phyloP scores from a whole-genome alignment of 2,888 invertebrate genomes.

The Scaptomyza parva region DNA sequence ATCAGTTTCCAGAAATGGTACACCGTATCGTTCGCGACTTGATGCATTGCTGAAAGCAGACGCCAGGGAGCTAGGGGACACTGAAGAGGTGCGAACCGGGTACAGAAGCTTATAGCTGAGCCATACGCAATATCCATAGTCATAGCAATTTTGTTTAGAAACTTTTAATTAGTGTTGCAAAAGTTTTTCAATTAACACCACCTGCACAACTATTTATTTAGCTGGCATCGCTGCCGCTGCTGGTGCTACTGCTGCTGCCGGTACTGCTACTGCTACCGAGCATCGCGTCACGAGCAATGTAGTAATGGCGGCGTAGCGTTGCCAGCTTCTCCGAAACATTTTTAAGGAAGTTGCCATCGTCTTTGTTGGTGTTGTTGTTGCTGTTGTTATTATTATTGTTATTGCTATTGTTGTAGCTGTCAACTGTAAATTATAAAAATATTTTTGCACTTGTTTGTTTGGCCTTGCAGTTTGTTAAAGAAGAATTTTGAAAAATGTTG shows the following conservation, averaged over 20 bases:
- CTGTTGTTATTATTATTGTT: constrained; percentile 9
- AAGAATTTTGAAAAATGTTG: constrained; percentile 45
- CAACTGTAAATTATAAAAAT: constrained; percentile 80
- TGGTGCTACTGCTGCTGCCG: not conserved
- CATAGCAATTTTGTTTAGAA: constrained; percentile 80
- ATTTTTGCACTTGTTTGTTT: constrained; percentile 51
- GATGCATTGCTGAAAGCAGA: constrained; percentile 12
- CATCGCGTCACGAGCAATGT: constrained; percentile 18
- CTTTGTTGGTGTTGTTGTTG: not conserved
- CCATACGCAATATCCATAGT: constrained; percentile 54
- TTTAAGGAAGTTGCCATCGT: constrained; percentile 13
- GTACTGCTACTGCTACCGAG: not conserved
- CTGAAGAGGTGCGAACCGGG: not conserved
- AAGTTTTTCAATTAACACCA: constrained; percentile 84
- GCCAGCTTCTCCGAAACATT: constrained; percentile 66
- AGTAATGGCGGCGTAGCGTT: constrained; percentile 6
- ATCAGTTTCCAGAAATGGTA: constrained; percentile 18
- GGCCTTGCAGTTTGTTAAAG: constrained; percentile 15
- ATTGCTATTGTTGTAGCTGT: constrained; percentile 62
- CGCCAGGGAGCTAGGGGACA: not conserved
- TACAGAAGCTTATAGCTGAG: not conserved
- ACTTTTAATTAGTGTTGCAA: constrained; percentile 83
- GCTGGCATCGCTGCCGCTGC: constrained; percentile 47
- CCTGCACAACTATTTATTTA: constrained; percentile 83
- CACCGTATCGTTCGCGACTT: constrained; percentile 5